These are phyloP conservation scores for Propithecus coquereli DNA, from an alignment of 2,113 vertebrate species.

Conservation along the genomic window DNA sequence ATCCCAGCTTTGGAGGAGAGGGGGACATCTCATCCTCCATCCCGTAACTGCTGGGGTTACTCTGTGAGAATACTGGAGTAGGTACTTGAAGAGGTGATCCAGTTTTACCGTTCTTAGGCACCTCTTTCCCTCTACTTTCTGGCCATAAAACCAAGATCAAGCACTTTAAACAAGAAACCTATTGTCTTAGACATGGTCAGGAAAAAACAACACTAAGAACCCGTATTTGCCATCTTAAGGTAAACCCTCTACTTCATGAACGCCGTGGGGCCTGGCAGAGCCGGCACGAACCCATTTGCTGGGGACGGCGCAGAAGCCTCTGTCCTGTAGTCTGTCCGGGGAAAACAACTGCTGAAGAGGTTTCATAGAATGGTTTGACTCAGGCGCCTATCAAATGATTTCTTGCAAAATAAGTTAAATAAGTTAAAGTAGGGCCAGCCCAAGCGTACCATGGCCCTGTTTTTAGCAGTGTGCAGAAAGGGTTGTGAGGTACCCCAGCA, in stretches of 20 bases:
- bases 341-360: constrained; percentile 4
- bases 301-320: neutral
- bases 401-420: neutral
- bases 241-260: neutral
- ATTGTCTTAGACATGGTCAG: neutral
- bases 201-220: constrained; percentile 14
- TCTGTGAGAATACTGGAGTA: neutral
- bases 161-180: constrained; percentile 10
- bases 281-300: neutral
- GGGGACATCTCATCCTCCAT: neutral
- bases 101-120: neutral
- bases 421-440: neutral
- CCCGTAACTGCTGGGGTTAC: neutral
- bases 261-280: neutral
- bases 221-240: neutral
- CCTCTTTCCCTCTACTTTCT: neutral
- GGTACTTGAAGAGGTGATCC: neutral
- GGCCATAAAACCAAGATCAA: neutral
- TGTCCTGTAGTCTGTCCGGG: neutral
- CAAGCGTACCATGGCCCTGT: neutral
- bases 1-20: neutral
- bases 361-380: constrained; percentile 35
- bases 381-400: neutral
- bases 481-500: neutral
- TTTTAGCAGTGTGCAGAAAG: neutral